These are phyloP conservation scores for Nyctereutes procyonoides DNA, from an alignment of 2,113 vertebrate genomes.

Conservation along the genomic window DNA sequence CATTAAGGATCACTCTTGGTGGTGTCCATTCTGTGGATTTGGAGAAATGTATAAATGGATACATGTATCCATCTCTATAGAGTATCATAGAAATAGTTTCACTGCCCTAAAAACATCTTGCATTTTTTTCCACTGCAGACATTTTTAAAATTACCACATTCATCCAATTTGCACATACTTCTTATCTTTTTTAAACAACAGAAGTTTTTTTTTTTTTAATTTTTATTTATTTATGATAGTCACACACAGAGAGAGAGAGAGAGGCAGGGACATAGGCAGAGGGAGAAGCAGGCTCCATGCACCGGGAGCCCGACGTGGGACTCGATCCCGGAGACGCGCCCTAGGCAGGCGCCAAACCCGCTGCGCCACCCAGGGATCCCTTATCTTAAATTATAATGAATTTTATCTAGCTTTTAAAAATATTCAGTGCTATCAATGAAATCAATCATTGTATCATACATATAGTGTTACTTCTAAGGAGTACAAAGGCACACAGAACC, in stretches of 20 bases:
- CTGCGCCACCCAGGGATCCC: too few relatives aligned
- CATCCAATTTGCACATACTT: not conserved
- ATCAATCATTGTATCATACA: not conserved
- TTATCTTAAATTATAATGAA: not conserved
- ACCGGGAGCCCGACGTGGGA: too few relatives aligned
- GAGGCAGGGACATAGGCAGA: too few relatives aligned
- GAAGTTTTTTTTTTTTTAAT: too few relatives aligned
- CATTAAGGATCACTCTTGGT: not conserved
- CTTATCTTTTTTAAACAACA: not conserved
- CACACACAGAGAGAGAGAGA: too few relatives aligned
- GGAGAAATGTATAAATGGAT: not conserved
- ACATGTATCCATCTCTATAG: not conserved
- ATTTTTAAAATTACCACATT: not conserved
- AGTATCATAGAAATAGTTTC: not conserved
- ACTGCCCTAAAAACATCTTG: not conserved
- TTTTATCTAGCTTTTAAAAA: not conserved
- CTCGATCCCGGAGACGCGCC: too few relatives aligned
- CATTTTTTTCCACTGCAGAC: not conserved
- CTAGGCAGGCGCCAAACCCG: too few relatives aligned
- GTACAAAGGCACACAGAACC: not conserved
- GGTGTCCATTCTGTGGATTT: not conserved
- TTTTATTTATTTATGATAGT: too few relatives aligned
- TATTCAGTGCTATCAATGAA: not conserved
- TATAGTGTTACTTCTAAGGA: not conserved
- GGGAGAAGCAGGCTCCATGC: too few relatives aligned